Base-by-base conservation (phyloP, 2,888 invertebrate species). In the Phyllotreta striolata region DNA sequence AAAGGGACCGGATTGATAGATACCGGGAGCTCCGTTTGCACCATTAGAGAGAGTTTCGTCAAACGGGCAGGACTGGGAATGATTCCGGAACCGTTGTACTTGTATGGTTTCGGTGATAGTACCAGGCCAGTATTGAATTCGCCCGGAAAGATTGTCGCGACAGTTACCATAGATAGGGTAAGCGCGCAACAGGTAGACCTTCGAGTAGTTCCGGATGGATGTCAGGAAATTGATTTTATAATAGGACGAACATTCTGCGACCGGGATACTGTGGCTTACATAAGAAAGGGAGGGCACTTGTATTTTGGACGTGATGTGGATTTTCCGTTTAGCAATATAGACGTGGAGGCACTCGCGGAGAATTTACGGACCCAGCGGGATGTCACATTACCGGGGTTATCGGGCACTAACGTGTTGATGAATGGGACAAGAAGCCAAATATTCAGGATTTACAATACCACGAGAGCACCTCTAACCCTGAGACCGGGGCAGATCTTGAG, bases 1-100 rank as follows among this genome's bases (percentile, higher is more conserved):
- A 4, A 7, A 13, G 24, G 35, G 24, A 9, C 34, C 13, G 64
- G 52, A 62, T 70, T 60, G 10, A 41, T 60, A 5, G 70, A 73
- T 51, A 64, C 67, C 1, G 71, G 72, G 1, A 71, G 73, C 57
- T 70, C 72, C 1, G 69, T 71, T 14, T 73, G 72, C 56, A 69
- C 68, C 0, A 64, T 72, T 4, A 62, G 55, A 54, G 66, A 67
- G 6, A 66, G 70, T 24, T 34, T 65, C 6, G 68, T 70, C 9
- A 56, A 34, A 38, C 44, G 1, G n/a, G 46, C 24, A 38, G 54
- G 6, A 9, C 14, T 62, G 44, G 38, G 24, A 13, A 46, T 10
- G 2, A 44, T 52, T 14, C 5, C 9, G n/a, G 41, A 52, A 1
- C n/a, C 1, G 8, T 47, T 55, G 43, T 24, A 24, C 13, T 40